Percentiles rank a stretch among this genome's conserved stretches.
Conservation (phyloP, 2,888 invertebrate genomes). For the Tortrix viridana region DNA sequence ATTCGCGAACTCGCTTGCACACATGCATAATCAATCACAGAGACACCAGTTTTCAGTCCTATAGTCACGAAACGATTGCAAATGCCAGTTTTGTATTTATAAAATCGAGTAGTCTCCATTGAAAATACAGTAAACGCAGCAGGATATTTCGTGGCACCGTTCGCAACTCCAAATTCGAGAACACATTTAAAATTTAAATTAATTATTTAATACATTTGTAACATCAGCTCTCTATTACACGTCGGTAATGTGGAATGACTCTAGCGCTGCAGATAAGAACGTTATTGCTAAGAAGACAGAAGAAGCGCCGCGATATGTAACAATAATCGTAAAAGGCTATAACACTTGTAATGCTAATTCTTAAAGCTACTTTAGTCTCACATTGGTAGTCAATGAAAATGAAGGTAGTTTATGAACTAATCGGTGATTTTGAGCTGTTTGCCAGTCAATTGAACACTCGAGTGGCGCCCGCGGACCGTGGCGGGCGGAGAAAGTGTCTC, state of each 20-base stretch:
- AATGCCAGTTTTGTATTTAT: no score
- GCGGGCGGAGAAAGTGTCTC: constrained; percentile 45
- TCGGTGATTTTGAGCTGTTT: constrained; percentile 21
- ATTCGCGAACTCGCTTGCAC: constrained; percentile 11
- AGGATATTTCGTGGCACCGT: no score
- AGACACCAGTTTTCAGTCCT: background rate
- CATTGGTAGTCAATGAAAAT: constrained; percentile 26
- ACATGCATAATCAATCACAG: background rate
- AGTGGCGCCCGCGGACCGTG: constrained; percentile 36
- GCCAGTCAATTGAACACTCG: constrained; percentile 40
- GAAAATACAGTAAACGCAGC: no score
- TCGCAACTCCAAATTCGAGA: no score
- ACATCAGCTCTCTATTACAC: no score
- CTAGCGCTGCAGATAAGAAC: no score
- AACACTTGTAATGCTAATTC: background rate
- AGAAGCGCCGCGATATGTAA: no score
- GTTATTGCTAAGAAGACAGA: no score
- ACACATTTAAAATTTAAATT: no score
- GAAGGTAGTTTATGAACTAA: constrained; percentile 29
- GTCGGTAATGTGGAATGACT: no score
- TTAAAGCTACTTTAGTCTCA: background rate
- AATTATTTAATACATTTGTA: no score
- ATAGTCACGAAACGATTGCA: background rate
- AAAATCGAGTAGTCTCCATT: no score
- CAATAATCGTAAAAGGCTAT: background rate